Evolutionary conservation across 2,113 vertebrate species (phyloP).

Genomic region (Polypterus bichir): DNA sequence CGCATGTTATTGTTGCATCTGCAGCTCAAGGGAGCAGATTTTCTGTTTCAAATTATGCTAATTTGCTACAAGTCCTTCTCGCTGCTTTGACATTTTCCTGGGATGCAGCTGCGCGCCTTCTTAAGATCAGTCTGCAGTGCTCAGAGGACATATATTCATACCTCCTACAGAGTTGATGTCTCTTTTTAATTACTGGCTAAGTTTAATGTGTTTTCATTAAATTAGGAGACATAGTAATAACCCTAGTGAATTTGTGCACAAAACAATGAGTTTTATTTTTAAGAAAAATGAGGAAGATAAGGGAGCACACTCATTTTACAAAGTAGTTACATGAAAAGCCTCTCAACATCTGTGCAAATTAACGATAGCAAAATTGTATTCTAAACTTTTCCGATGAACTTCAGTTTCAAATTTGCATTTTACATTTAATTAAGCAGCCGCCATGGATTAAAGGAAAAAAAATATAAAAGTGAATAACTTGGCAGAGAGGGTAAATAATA

Average conservation of each 20-base stretch:
- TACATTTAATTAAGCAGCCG: no score
- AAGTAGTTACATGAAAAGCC: no score
- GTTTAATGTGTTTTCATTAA: conserved; percentile 72
- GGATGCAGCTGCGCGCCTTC: conserved; percentile 20
- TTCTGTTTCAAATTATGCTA: conserved; percentile 27
- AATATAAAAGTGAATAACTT: no score
- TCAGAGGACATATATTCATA: conserved; percentile 52
- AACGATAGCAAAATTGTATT: no score
- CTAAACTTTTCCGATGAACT: no score
- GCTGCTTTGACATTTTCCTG: conserved; percentile 27
- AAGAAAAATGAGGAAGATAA: no score
- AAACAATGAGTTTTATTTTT: no score
- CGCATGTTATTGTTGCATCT: not conserved
- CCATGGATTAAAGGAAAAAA: no score
- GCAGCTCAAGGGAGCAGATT: conserved; percentile 17
- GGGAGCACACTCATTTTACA: no score
- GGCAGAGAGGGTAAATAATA: no score
- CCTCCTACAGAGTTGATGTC: conserved; percentile 62
- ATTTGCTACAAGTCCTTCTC: conserved; percentile 22
- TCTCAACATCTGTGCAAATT: no score
- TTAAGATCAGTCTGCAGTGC: conserved; percentile 35
- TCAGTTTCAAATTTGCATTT: no score
- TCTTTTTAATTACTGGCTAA: conserved; percentile 71
- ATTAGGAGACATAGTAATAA: conserved; percentile 62
- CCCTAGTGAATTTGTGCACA: conserved; percentile 35